A percentile compares a stretch with the other conserved stretches of the same genome.
Conservation (phyloP, 2,113 vertebrate genomes). For the Daubentonia madagascariensis region DNA sequence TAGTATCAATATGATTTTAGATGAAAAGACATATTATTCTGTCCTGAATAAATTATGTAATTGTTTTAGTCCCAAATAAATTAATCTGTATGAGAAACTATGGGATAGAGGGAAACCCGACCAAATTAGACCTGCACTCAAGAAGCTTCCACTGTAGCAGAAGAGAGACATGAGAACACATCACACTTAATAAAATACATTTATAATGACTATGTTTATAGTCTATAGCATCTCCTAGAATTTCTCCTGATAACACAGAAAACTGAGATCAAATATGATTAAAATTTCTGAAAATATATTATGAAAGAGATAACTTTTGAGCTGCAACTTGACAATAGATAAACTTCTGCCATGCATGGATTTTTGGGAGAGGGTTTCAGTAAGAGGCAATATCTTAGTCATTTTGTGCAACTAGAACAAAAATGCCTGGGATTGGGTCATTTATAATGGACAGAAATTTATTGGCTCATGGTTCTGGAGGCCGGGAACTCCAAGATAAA, state of each 20-base stretch:
- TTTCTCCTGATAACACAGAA: not conserved
- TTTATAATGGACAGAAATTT: not conserved
- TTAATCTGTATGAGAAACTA: not conserved
- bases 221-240: not conserved
- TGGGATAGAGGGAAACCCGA: not conserved
- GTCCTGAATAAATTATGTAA: not conserved
- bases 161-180: not conserved
- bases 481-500: not conserved
- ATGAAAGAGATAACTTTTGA: not conserved
- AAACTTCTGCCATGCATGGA: not conserved
- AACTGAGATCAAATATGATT: not conserved
- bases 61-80: not conserved
- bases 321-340: not conserved
- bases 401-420: not conserved
- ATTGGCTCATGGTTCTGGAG: not conserved
- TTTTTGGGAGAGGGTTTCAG: not conserved
- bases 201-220: not conserved
- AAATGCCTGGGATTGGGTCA: too few species aligned
- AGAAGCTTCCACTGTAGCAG: not conserved
- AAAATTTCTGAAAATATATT: not conserved
- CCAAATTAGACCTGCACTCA: not conserved
- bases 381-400: not conserved
- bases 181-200: not conserved
- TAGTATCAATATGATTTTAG: not conserved
- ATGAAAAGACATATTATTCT: not conserved